Conservation (phyloP, 2,888 invertebrate genomes). For the Ctenicera cuprea region DNA sequence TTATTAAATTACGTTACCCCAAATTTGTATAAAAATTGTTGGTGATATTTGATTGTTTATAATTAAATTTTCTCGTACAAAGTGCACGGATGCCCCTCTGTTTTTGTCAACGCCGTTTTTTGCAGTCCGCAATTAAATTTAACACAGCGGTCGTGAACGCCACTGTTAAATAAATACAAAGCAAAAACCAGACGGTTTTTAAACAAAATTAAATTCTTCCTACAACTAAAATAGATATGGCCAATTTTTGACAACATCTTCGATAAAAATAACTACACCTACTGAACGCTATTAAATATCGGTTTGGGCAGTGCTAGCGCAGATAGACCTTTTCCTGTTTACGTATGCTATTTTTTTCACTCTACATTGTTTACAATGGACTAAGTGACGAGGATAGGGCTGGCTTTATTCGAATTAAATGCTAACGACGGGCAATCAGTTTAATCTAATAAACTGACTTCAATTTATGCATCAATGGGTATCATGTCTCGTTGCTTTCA, state of each 20-base stretch:
- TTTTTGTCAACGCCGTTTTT: neutral
- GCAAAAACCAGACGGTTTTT: neutral
- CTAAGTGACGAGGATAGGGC: constrained; percentile 45
- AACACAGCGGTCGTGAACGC: neutral
- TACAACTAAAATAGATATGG: constrained; percentile 7
- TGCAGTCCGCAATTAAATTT: constrained; percentile 3
- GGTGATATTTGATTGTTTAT: neutral
- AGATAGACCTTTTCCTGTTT: constrained; percentile 40
- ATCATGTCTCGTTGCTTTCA: constrained; percentile 47
- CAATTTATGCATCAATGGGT: constrained; percentile 53
- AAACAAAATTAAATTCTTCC: neutral
- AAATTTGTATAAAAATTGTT: neutral
- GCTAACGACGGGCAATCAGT: constrained; percentile 57
- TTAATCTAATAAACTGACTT: constrained; percentile 57
- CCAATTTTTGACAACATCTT: neutral
- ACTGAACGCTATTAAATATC: neutral
- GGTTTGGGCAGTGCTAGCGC: constrained; percentile 11
- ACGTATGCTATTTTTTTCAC: constrained; percentile 41
- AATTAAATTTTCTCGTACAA: constrained; percentile 19
- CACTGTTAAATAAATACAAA: constrained; percentile 7
- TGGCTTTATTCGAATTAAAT: constrained; percentile 48
- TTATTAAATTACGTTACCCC: too few relatives aligned
- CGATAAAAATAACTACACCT: constrained; percentile 13
- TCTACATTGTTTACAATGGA: constrained; percentile 37
- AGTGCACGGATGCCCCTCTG: neutral